These are phyloP conservation scores for Achatina immaculata DNA, from an alignment of 1,140 invertebrate genomes.

Conservation along the genomic window DNA sequence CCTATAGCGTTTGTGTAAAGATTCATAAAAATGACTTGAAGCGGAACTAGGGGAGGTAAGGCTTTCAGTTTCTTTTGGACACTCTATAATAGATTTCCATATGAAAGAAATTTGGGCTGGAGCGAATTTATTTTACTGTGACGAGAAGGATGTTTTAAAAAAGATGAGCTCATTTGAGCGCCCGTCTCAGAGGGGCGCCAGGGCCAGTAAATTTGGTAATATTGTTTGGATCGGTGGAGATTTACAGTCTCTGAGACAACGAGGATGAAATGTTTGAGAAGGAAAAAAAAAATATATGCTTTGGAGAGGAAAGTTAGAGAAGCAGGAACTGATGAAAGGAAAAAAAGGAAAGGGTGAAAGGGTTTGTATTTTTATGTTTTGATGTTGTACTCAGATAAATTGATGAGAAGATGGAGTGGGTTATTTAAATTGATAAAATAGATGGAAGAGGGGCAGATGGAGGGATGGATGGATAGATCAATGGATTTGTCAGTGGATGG, in stretches of 20 bases:
- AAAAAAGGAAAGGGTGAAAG: background rate
- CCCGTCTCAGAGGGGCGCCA: background rate
- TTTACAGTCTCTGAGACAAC: background rate
- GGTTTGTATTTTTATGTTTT: no score
- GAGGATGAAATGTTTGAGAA: background rate
- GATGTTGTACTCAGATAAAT: no score
- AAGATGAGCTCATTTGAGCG: conserved; percentile 8
- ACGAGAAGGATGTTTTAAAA: background rate
- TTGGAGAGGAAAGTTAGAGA: background rate
- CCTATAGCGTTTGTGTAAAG: no score
- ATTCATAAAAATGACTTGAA: background rate
- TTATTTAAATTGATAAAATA: no score
- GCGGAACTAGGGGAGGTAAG: background rate
- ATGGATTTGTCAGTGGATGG: no score
- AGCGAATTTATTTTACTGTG: background rate
- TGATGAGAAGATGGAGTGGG: no score
- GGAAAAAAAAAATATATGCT: background rate
- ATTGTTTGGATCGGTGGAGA: background rate
- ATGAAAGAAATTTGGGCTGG: background rate
- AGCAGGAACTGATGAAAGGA: background rate
- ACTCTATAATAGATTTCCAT: background rate
- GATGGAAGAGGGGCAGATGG: no score
- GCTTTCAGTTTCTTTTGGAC: background rate
- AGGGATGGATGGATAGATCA: no score
- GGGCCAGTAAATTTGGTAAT: conserved; percentile 5